Conservation (phyloP, 2,113 vertebrate species). For the Plecturocebus donacophilus region DNA sequence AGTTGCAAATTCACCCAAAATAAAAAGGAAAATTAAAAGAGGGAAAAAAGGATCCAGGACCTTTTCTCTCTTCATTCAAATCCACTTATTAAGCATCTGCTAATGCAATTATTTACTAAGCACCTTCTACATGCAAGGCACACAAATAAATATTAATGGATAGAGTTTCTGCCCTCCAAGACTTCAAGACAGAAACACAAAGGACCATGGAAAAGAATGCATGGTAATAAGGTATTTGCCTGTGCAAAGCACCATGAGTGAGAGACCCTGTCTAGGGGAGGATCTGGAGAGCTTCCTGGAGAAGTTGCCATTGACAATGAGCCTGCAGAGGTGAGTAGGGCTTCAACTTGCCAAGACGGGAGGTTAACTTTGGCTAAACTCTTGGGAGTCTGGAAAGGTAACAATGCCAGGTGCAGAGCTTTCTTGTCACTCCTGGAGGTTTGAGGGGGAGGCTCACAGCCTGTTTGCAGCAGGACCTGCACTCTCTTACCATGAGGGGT, state of each 20-base stretch:
- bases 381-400: neutral
- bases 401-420: neutral
- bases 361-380: neutral
- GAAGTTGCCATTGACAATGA: neutral
- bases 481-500: neutral
- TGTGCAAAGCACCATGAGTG: rapidly evolving
- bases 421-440: too few relatives aligned
- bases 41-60: neutral
- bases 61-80: neutral
- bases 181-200: neutral
- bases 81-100: neutral
- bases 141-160: neutral
- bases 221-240: neutral
- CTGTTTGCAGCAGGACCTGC: rapidly evolving
- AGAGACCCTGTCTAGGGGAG: neutral
- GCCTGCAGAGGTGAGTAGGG: neutral
- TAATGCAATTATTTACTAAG: too few relatives aligned
- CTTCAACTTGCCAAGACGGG: neutral
- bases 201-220: rapidly evolving
- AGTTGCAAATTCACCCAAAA: neutral
- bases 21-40: neutral
- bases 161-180: neutral
- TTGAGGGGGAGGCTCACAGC: neutral
- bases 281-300: neutral
- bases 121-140: neutral